Percentiles rank a stretch among this genome's conserved stretches.
phyloP scores from a whole-genome alignment of 1,140 invertebrate species.

The Coenobita brevimanus region DNA sequence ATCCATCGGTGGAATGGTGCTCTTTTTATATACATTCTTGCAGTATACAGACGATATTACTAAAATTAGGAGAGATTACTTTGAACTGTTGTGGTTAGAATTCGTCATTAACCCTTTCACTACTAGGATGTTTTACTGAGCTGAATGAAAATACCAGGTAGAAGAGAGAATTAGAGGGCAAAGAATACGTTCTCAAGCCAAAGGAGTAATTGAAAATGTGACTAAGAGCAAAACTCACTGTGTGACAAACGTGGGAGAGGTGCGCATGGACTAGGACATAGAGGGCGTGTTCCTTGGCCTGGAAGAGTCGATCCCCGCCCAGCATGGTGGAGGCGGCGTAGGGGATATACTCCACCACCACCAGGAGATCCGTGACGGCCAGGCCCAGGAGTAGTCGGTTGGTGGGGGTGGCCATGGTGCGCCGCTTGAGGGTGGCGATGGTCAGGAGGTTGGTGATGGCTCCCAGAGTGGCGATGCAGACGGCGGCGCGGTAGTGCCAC shows the following conservation, averaged over 20 bases:
- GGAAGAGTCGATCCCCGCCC: conserved; percentile 63
- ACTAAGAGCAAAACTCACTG: conserved; percentile 76
- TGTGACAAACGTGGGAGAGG: conserved; percentile 87
- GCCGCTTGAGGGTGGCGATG: conserved; percentile 91
- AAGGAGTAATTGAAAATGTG: background rate
- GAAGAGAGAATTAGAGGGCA: too few species aligned
- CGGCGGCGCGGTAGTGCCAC: conserved; percentile 83
- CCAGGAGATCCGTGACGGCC: conserved; percentile 91
- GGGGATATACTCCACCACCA: conserved; percentile 95
- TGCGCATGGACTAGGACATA: conserved; percentile 78
- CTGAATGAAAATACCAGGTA: too few species aligned
- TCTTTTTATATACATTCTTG: too few species aligned
- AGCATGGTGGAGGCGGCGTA: conserved; percentile 86
- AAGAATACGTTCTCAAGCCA: too few species aligned
- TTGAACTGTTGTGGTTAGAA: too few species aligned
- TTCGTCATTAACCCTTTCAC: too few species aligned
- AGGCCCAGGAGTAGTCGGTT: conserved; percentile 91
- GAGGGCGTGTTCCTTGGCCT: conserved; percentile 71
- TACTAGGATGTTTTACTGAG: too few species aligned
- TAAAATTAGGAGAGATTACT: too few species aligned
- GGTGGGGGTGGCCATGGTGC: conserved; percentile 92
- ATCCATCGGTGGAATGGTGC: too few species aligned
- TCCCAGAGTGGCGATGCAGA: conserved; percentile 91
- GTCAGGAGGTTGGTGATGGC: conserved; percentile 93
- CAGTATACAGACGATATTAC: too few species aligned